These are phyloP conservation scores for Baronia brevicornis DNA, from an alignment of 2,888 invertebrate genomes.

Conservation along the genomic window DNA sequence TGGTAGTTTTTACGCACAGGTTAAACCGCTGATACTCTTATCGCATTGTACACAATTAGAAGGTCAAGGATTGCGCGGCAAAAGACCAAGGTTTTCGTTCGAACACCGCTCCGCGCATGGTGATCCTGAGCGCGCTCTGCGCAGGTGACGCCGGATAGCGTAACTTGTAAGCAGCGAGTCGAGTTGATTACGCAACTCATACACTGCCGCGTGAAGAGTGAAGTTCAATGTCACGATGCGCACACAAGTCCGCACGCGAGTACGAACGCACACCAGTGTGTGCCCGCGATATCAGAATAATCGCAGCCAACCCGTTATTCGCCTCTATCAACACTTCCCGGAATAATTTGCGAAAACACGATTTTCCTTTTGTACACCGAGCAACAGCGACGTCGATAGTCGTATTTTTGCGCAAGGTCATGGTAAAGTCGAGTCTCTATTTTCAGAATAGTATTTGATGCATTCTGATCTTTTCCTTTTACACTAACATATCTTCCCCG, in stretches of 20 bases:
- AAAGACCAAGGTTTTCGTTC: too few relatives aligned
- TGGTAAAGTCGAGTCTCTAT: constrained; percentile 50
- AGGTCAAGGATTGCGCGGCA: too few relatives aligned
- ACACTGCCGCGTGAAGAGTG: constrained; percentile 67
- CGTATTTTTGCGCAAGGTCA: constrained; percentile 61
- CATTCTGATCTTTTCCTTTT: constrained; percentile 8
- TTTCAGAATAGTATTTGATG: constrained; percentile 25
- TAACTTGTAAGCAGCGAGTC: constrained; percentile 19
- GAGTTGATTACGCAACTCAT: constrained; percentile 60
- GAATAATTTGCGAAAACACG: constrained; percentile 63
- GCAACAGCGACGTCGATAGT: constrained; percentile 41
- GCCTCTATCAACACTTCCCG: constrained; percentile 66
- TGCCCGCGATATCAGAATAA: constrained; percentile 53
- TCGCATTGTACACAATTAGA: too few relatives aligned
- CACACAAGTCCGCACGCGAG: constrained; percentile 41
- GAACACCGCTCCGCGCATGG: too few relatives aligned
- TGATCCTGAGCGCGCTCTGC: too few relatives aligned
- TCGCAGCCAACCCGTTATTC: constrained; percentile 66
- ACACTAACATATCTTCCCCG: background rate
- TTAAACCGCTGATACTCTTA: too few relatives aligned
- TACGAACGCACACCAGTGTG: constrained; percentile 30
- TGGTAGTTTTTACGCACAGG: too few relatives aligned
- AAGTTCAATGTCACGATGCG: constrained; percentile 68
- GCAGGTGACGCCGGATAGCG: constrained; percentile 18
- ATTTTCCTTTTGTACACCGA: constrained; percentile 46